Base-by-base conservation (phyloP, 1,140 invertebrate genomes). In the Pissodes strobi region DNA sequence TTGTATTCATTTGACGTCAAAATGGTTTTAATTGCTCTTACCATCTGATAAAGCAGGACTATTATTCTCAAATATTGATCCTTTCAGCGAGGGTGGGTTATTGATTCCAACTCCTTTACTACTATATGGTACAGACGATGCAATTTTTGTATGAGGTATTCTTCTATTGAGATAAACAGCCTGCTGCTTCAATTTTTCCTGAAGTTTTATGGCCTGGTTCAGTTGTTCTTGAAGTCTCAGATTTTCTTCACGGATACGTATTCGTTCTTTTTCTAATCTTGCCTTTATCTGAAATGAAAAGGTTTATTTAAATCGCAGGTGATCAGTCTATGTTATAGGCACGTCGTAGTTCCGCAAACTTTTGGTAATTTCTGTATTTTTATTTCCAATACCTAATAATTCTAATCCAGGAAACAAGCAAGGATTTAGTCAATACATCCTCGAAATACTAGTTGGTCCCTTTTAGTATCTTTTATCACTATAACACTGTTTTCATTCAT, bases 161-260 rank as follows among this genome's bases (percentile, higher is more conserved):
- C 57, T 51, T 9, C 45, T 51, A 21, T 17, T 46, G 8, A 65
- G 22, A 13, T 51, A 41, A 5, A 61, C 45, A 19, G 72, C 65
- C 45, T 78, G 76, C 6, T 74, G 64, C 57, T 74, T 76, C 5
- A 78, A 66, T 64, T 78, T 76, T 46, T 78, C 74, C 56, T 78
- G 77, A 1, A 77, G 39, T 63, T 74, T 76, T 2, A 79, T 25
- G 9, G 70, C 68, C 37, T 70, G 66, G 51, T 73, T 73, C 18
- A 79, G 71, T 59, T 79, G 72, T 39, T 76, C 75, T 56, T 79
- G 77, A 30, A 79, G 59, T 34, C 64, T 62, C 8, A 74, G 57
- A 48, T 79, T 79, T 58, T 79, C 77, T 15, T 69, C 63, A 53
- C 75, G 72, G 0, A 79, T 71, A 12, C 74, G 66, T 39, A 72